Percentiles rank a stretch among this genome's conserved stretches.
Conservation (phyloP, 2,797 vertebrate species). For the Melanotaenia maccullochi region DNA sequence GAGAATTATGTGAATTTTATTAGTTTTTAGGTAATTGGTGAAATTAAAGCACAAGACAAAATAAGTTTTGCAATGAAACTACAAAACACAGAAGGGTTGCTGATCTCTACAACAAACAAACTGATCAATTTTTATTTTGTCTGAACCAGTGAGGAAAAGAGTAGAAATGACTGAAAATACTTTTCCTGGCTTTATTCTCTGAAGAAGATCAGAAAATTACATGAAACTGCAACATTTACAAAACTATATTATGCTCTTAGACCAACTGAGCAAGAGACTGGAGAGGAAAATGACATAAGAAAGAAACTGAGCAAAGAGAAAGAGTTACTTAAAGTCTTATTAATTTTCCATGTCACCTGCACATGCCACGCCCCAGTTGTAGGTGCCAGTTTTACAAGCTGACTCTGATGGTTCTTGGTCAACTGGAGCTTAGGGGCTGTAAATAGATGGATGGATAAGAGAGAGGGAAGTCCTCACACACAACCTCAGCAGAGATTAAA, state of each 20-base stretch:
- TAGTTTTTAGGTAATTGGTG: not conserved
- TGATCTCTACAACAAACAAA: not conserved
- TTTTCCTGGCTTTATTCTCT: too few species aligned
- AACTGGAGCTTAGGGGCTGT: constrained; percentile 53
- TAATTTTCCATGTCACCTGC: constrained; percentile 33
- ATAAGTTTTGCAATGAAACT: not conserved
- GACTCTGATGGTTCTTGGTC: constrained; percentile 33
- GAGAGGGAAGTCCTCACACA: constrained; percentile 45
- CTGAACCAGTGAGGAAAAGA: too few species aligned
- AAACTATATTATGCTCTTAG: not conserved
- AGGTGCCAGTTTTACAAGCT: constrained; percentile 54
- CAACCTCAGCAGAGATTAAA: constrained; percentile 44
- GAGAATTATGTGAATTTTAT: not conserved
- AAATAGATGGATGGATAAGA: constrained; percentile 64
- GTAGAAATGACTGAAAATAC: too few species aligned
- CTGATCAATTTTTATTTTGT: not conserved
- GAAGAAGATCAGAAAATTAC: not conserved
- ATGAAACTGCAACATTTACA: not conserved
- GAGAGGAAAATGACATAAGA: constrained; percentile 11
- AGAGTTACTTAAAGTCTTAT: constrained; percentile 28
- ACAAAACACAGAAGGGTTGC: not conserved
- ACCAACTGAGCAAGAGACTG: not conserved
- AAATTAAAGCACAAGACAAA: not conserved
- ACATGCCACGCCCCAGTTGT: constrained; percentile 27
- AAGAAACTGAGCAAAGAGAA: not conserved